Conservation (phyloP, 2,888 invertebrate genomes). For the Drosophila putrida region DNA sequence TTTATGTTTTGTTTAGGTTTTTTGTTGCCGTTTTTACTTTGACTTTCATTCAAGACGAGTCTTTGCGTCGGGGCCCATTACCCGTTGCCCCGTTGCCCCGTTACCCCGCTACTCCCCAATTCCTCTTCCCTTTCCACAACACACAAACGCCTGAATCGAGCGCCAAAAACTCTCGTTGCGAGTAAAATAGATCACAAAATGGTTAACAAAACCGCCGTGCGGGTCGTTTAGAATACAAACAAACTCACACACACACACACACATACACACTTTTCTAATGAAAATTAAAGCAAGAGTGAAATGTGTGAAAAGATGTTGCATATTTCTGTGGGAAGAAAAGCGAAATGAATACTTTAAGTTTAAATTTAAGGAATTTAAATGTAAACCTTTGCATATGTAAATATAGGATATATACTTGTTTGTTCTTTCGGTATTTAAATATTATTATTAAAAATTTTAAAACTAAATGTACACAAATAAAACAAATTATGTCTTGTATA, state of each 20-base stretch:
- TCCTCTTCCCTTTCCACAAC: conserved; percentile 52
- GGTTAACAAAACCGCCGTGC: conserved; percentile 65
- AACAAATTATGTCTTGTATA: too few relatives aligned
- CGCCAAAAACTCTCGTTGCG: conserved; percentile 67
- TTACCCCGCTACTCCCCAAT: background rate
- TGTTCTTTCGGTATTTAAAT: too few relatives aligned
- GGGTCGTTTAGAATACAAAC: conserved; percentile 55
- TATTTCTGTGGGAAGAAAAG: background rate
- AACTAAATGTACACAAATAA: too few relatives aligned
- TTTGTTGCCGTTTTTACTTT: conserved; percentile 83
- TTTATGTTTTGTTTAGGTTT: conserved; percentile 82
- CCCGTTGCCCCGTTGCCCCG: conserved; percentile 9
- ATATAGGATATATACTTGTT: background rate
- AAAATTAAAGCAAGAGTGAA: conserved; percentile 63
- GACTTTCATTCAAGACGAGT: conserved; percentile 84
- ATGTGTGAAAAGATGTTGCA: conserved; percentile 13
- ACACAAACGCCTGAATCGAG: conserved; percentile 69
- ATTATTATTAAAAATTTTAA: too few relatives aligned
- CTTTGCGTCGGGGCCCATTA: conserved; percentile 43
- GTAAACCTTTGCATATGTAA: background rate
- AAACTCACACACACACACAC: conserved; percentile 26
- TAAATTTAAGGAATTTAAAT: background rate
- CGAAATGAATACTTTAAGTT: background rate
- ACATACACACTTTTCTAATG: conserved; percentile 56
- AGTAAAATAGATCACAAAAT: conserved; percentile 79